Base-by-base conservation (phyloP, 1,140 invertebrate genomes). In the Nebria ingens region DNA sequence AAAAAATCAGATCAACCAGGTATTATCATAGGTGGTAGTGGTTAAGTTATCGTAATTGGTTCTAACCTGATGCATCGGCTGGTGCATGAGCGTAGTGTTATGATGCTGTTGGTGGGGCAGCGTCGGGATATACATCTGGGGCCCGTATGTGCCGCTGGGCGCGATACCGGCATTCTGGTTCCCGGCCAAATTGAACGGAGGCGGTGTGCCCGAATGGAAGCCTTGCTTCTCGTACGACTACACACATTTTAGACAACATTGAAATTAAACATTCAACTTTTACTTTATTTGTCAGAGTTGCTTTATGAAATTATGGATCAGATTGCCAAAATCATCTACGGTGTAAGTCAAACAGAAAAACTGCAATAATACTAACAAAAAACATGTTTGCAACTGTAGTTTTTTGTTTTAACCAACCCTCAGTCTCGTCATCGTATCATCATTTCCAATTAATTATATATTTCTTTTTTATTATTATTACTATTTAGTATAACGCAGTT, bases 191-290 rank as follows among this genome's bases (percentile, higher is more conserved):
- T 82, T 83, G 68, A 89, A 90, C 23, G 88, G 87, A 21, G 87
- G 87, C 20, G 88, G 87, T 29, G 87, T 90, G 53, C 83, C 86
- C 50, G 86, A 86, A 69, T 89, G 87, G 73, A 89, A 89, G 64
- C 82, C 84, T 68, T 87, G 85, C 73, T 91, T 91, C 58, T 91
- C 87, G 68, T 89, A 90, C 2, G 86, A 87, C 87, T 91, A 69
- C 17, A 77, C 73, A 59, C 63, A 62, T n/a, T n/a, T n/a, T n/a
- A 52, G 17, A 34, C n/a, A 50, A 58, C 21, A 50, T 55, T 40
- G 34, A 55, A 51, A 45, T 22, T 52, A 53, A 51, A 29, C n/a
- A n/a, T 9, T 34, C 9, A 34, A 34, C 29, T 34, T 34, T 34
- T 34, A 34, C 29, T 9, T 9, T n/a, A n/a, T n/a, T n/a, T n/a